phyloP scores from a whole-genome alignment of 2,113 vertebrate genomes.

The Pluvianellus socialis region DNA sequence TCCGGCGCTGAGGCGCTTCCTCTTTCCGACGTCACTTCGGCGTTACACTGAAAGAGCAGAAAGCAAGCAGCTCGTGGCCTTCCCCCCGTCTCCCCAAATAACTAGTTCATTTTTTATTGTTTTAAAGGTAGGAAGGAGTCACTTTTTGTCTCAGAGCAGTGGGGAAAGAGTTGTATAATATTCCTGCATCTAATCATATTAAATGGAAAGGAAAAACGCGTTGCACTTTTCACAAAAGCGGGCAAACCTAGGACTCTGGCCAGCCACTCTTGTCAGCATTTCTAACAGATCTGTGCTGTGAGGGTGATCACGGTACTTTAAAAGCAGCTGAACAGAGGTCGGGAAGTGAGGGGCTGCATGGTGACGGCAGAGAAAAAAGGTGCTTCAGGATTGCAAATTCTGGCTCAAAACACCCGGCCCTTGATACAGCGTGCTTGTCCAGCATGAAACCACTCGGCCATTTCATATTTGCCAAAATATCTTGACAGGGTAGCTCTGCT shows the following conservation, averaged over 20 bases:
- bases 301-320: background rate
- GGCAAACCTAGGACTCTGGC: background rate
- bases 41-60: background rate
- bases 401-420: background rate
- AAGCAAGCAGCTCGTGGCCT: background rate
- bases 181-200: background rate
- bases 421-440: rapidly evolving
- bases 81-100: too few relatives aligned
- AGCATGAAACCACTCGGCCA: background rate
- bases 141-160: background rate
- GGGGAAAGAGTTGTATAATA: too few relatives aligned
- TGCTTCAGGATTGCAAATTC: background rate
- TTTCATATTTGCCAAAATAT: background rate
- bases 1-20: background rate
- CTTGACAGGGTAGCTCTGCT: background rate
- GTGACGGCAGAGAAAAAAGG: background rate
- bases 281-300: background rate
- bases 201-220: background rate
- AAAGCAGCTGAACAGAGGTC: background rate
- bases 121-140: background rate
- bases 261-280: background rate
- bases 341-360: background rate
- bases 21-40: background rate
- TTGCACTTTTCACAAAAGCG: background rate
- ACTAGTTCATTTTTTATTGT: background rate